Base-by-base conservation (phyloP, 2,113 vertebrate species). In the Corynorhinus townsendii region DNA sequence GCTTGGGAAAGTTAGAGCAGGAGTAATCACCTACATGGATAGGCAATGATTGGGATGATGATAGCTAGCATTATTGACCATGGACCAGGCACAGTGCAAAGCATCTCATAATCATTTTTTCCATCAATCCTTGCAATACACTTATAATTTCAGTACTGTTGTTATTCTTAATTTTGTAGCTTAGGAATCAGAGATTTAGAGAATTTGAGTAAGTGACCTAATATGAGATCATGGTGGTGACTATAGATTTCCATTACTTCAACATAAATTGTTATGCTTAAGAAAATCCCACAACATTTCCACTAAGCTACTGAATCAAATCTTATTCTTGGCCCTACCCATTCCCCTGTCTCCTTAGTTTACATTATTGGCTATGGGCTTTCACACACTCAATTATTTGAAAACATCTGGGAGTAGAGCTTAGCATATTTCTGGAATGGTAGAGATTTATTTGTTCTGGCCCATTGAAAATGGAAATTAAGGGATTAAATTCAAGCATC, bases 401-500 rank as follows among this genome's bases (percentile, higher is more conserved):
- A 86, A 83, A 86, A 69, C 6, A 71, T 45, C 77, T 92, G 43
- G 15, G 12, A 62, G n/a, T 80, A 38, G n/a, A 95, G 24, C 11
- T 64, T 89, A 66, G 17, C 28, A 49, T 76, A 66, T 85, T 94
- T 94, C 54, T 56, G 15, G 22, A 68, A 40, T 30, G 20, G 26
- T 28, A 45, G 40, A 66, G 19, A 11, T 66, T 66, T 81, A 86
- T 77, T 86, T 94, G 73, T 47, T 87, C 22, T 84, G 76, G 68
- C 4, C 30, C 43, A 86, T 1, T 82, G 40, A 38, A 71, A 89
- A 92, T 83, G 4, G 19, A 92, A 93, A 89, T n/a, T 68, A n/a
- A 81, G 69, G 93, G 64, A 94, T 75, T 73, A 94, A 80, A 62
- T 90, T 86, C 19, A 86, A 56, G n/a, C 62, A 72, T 77, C 16